Percentiles rank a stretch among this genome's conserved stretches.
Conservation (phyloP, 2,888 invertebrate genomes). For the Sarcophaga caerulescens region DNA sequence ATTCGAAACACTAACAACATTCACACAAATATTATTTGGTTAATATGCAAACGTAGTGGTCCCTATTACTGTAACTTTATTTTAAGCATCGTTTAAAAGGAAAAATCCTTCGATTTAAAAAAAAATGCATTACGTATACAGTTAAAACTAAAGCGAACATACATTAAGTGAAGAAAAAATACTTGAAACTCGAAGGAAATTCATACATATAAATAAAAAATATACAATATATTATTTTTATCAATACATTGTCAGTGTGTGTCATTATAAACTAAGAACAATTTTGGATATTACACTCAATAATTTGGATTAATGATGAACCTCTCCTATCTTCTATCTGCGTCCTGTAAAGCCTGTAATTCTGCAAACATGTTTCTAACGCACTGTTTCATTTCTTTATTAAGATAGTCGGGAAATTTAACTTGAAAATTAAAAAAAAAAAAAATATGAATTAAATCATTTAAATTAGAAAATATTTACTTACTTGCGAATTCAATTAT, state of each 20-base stretch:
- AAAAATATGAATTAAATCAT: neutral
- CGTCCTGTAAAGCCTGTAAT: conserved; percentile 80
- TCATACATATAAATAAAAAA: conserved; percentile 16
- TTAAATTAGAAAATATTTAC: neutral
- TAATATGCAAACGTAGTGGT: conserved; percentile 9
- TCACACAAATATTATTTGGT: conserved; percentile 45
- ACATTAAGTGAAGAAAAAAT: conserved; percentile 29
- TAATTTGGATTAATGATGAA: neutral
- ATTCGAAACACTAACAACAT: conserved; percentile 41
- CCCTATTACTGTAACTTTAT: conserved; percentile 17
- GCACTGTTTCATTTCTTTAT: conserved; percentile 81
- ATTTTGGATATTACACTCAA: conserved; percentile 29
- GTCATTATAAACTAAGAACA: neutral
- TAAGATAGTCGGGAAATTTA: conserved; percentile 81
- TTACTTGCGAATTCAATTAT: conserved; percentile 85
- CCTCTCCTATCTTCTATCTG: conserved; percentile 66
- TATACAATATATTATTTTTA: conserved; percentile 19
- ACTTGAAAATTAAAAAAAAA: conserved; percentile 73
- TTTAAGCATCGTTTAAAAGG: conserved; percentile 15
- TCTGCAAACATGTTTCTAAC: conserved; percentile 71
- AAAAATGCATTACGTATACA: neutral
- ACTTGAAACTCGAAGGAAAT: neutral
- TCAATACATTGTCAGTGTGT: conserved; percentile 1
- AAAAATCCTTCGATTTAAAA: conserved; percentile 17
- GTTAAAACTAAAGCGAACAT: neutral